phyloP scores from a whole-genome alignment of 1,140 invertebrate genomes.

The Liolophura sinensis region DNA sequence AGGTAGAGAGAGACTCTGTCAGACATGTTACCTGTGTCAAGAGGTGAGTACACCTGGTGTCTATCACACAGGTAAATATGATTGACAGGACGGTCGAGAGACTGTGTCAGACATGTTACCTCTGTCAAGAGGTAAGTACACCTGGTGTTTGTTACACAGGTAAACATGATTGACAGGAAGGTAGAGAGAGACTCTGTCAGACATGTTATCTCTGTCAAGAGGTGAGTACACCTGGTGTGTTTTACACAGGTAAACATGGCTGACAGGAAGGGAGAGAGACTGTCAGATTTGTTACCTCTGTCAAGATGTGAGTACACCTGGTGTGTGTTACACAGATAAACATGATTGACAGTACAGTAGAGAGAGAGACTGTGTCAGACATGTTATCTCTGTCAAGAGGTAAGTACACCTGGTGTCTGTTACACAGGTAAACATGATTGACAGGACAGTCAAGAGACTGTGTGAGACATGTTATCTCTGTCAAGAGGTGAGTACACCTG shows the following conservation, averaged over 20 bases:
- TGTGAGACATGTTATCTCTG: slow-evolving; percentile 69
- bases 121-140: slow-evolving; percentile 49
- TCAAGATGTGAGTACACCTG: slow-evolving; percentile 44
- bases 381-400: slow-evolving; percentile 62
- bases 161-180: no score
- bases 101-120: slow-evolving; percentile 72
- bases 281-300: slow-evolving; percentile 69
- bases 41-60: slow-evolving; percentile 34
- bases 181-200: slow-evolving; percentile 77
- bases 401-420: slow-evolving; percentile 10
- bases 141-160: no score
- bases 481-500: slow-evolving; percentile 44
- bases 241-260: no score
- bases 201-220: slow-evolving; percentile 64
- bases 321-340: no score
- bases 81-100: no score
- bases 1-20: slow-evolving; percentile 77
- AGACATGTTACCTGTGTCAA: slow-evolving; percentile 65
- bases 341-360: no score
- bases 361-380: slow-evolving; percentile 77
- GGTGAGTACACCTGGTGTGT: slow-evolving; percentile 26
- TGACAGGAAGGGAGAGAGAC: no score
- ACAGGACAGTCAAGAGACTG: no score
- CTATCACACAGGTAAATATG: no score
- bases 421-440: no score